Evolutionary conservation across 2,797 vertebrate genomes (phyloP).

Genomic region (Hemitrygon akajei): DNA sequence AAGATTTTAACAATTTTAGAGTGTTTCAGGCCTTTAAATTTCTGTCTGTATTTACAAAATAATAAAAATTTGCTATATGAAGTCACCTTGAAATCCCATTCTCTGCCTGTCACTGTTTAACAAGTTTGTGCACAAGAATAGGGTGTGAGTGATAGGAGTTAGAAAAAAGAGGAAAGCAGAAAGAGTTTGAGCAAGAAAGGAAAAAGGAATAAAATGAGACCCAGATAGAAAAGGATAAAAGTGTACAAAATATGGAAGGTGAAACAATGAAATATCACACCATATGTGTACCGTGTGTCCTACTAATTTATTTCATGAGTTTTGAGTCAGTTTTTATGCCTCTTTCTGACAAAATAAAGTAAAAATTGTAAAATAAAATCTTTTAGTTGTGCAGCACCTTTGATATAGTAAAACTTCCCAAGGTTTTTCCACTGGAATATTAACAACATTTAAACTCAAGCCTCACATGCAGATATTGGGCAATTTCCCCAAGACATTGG

Average conservation of each 20-base stretch:
- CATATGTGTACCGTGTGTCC: background rate
- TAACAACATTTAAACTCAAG: background rate
- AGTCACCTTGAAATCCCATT: background rate
- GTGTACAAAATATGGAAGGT: background rate
- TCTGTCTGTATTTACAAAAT: background rate
- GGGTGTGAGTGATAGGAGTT: background rate
- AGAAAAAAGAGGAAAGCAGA: background rate
- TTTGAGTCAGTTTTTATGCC: background rate
- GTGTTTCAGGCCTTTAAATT: background rate
- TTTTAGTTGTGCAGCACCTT: background rate
- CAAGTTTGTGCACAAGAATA: background rate
- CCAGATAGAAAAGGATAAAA: background rate
- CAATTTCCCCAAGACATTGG: background rate
- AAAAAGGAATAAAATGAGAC: background rate
- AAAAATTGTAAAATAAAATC: background rate
- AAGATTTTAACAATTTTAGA: slow-evolving; percentile 5
- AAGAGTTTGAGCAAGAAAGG: background rate
- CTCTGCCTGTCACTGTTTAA: background rate
- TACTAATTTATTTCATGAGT: background rate
- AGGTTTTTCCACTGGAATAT: background rate
- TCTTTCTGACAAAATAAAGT: background rate
- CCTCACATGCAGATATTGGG: background rate
- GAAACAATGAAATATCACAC: background rate
- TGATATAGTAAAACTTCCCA: background rate
- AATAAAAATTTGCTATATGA: background rate